phyloP scores from a whole-genome alignment of 35 echinoderm and acorn worm species.

The Stichopus chloronotus region DNA sequence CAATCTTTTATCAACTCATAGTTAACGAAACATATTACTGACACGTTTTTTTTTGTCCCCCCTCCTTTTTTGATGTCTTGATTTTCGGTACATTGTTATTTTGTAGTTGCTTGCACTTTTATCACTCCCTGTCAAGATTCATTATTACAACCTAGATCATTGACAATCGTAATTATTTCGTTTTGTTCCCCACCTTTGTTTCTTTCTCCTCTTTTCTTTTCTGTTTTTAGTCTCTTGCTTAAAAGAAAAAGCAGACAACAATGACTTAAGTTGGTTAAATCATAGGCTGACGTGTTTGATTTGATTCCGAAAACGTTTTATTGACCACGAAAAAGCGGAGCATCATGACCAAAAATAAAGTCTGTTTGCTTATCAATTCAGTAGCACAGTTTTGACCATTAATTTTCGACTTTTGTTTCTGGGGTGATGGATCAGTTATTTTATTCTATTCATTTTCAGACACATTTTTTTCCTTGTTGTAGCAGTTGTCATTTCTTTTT shows the following conservation, averaged over 20 bases:
- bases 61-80: too few species aligned
- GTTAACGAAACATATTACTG: not conserved
- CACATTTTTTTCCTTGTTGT: not conserved
- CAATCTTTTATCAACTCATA: not conserved
- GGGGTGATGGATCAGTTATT: slow-evolving; percentile 47
- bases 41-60: not conserved
- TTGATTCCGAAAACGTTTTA: slow-evolving; percentile 48
- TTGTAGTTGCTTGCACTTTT: not conserved
- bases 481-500: not conserved
- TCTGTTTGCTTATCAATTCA: slow-evolving; percentile 50
- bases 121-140: not conserved
- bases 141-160: not conserved
- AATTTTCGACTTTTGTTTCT: slow-evolving; percentile 38
- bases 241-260: not conserved
- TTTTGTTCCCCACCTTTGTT: too few species aligned
- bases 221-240: not conserved
- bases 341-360: slow-evolving; percentile 9
- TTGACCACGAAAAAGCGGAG: slow-evolving; percentile 18
- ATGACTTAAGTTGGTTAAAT: not conserved
- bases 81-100: too few species aligned
- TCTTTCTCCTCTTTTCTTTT: not conserved
- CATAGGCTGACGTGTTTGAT: slow-evolving; percentile 26
- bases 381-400: slow-evolving; percentile 42
- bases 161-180: not conserved
- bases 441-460: slow-evolving; percentile 35